A percentile compares a stretch with the other conserved stretches of the same genome.
These are phyloP conservation scores for Pleuronectes platessa DNA, from an alignment of 2,113 vertebrate genomes.

Conservation along the genomic window DNA sequence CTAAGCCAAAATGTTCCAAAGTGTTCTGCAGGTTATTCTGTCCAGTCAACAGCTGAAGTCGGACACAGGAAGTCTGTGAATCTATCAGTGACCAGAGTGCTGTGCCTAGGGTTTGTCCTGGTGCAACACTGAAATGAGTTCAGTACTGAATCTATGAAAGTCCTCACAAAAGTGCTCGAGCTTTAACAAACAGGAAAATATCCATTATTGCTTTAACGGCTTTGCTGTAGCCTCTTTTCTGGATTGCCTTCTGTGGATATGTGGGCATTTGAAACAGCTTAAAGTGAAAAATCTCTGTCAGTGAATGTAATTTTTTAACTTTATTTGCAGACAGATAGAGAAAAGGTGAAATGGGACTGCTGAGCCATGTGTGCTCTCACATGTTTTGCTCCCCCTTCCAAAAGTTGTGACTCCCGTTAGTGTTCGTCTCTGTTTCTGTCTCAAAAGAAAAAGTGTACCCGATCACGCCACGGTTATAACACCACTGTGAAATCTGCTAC, in stretches of 20 bases:
- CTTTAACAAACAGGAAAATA: neutral
- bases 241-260: neutral
- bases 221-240: neutral
- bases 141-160: neutral
- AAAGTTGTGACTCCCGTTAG: conserved; percentile 1
- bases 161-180: neutral
- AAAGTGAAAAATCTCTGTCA: neutral
- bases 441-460: conserved; percentile 31
- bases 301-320: neutral
- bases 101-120: conserved; percentile 29
- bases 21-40: conserved; percentile 11
- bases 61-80: conserved; percentile 9
- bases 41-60: conserved; percentile 4
- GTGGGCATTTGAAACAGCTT: neutral
- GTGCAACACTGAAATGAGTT: conserved; percentile 22
- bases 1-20: neutral
- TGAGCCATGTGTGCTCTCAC: too few relatives aligned
- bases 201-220: neutral
- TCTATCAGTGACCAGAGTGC: conserved; percentile 18
- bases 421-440: conserved; percentile 4
- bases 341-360: neutral
- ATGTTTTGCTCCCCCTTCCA: neutral
- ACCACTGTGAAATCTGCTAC: conserved; percentile 37
- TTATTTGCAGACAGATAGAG: neutral
- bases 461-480: conserved; percentile 45